phyloP scores from a whole-genome alignment of 2,797 vertebrate genomes.

The Anabas testudineus region DNA sequence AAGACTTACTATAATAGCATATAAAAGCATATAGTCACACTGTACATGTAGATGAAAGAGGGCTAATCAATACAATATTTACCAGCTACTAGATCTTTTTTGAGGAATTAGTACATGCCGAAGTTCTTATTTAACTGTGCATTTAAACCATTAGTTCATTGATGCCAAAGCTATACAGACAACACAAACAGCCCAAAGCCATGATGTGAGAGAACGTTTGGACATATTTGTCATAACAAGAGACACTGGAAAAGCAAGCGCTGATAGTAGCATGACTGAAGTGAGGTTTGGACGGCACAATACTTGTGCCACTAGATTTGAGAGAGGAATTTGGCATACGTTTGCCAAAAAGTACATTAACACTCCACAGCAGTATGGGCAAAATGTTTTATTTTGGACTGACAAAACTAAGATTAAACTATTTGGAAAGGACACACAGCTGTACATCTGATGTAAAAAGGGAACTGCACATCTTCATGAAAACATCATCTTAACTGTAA shows the following conservation, averaged over 20 bases:
- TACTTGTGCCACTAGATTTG: constrained; percentile 23
- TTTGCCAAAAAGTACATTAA: too few species aligned
- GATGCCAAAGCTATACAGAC: background rate
- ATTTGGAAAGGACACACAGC: too few species aligned
- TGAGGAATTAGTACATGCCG: background rate
- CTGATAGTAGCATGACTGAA: constrained; percentile 32
- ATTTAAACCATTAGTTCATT: background rate
- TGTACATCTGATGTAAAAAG: too few species aligned
- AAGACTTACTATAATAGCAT: background rate
- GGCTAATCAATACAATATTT: background rate
- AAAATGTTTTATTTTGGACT: too few species aligned
- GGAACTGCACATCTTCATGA: too few species aligned
- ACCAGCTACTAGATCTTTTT: background rate
- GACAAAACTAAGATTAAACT: too few species aligned
- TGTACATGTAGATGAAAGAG: too few species aligned
- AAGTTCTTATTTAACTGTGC: background rate
- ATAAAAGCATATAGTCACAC: background rate
- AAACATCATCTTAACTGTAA: too few species aligned
- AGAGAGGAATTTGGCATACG: constrained; percentile 29
- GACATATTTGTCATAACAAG: constrained; percentile 21
- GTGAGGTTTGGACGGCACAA: constrained; percentile 26
- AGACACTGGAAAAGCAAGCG: constrained; percentile 12
- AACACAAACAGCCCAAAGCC: background rate
- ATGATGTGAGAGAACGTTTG: constrained; percentile 26
- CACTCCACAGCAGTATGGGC: too few species aligned